A percentile compares a stretch with the other conserved stretches of the same genome.
Evolutionary conservation across 1,140 invertebrate genomes (phyloP).

Genomic region (Eriosoma lanigerum): DNA sequence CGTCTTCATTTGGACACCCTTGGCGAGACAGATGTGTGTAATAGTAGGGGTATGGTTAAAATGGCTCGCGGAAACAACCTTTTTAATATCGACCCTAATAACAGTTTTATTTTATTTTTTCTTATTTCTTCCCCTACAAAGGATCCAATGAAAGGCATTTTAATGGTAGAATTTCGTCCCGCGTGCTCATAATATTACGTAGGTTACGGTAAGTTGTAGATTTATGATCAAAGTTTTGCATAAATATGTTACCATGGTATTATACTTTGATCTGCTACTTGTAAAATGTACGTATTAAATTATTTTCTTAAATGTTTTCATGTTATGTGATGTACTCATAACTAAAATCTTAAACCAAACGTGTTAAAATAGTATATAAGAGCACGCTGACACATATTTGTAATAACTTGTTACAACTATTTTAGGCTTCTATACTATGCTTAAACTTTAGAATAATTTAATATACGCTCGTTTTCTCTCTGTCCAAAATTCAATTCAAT

Average conservation of each 20-base stretch:
- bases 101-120: slow-evolving; percentile 38
- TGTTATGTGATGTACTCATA: background rate
- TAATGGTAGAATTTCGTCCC: slow-evolving; percentile 7
- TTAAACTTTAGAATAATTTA: too few species aligned
- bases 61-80: slow-evolving; percentile 30
- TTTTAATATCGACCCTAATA: slow-evolving; percentile 51
- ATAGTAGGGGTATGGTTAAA: slow-evolving; percentile 9
- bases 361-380: background rate
- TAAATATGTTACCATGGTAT: slow-evolving; percentile 27
- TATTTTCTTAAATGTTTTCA: background rate
- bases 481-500: too few species aligned
- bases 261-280: slow-evolving; percentile 31
- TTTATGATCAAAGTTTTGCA: slow-evolving; percentile 41
- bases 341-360: background rate
- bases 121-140: background rate
- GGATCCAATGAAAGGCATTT: background rate
- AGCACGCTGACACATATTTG: background rate
- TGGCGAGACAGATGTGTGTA: slow-evolving; percentile 35
- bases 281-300: background rate
- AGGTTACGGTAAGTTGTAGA: slow-evolving; percentile 18
- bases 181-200: slow-evolving; percentile 9
- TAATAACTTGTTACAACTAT: background rate
- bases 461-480: too few species aligned
- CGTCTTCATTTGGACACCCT: slow-evolving; percentile 32
- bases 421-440: background rate